Base-by-base conservation (phyloP, 1,140 invertebrate genomes). In the Bombus difficillimus region DNA sequence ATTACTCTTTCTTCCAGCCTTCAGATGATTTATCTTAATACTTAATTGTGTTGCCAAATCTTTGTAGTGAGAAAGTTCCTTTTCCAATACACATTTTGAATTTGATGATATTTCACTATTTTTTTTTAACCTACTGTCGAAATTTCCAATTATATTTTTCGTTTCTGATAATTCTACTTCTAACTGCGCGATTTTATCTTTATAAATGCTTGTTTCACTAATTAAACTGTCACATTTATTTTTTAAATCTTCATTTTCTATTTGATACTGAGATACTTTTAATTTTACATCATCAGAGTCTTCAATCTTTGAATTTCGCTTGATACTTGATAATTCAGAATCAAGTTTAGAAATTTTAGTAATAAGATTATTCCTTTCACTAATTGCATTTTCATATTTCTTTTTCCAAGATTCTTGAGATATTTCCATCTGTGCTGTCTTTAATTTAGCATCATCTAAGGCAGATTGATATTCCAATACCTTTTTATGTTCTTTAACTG, bases 391-490 rank as follows among this genome's bases (percentile, higher is more conserved):
- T n/a, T 94, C 93, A 37, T 92, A 93, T 86, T 94, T 95, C 53
- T 93, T 92, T 37, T 92, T 93, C 89, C 92, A 92, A 0, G 92
- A 91, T 81, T 94, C 94, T 53, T 93, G 90, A 13, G 90, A 90
- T 9, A 95, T 94, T 81, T 95, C 94, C 43, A 92, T 90, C 77
- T 94, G 93, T 4, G 94, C 94, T 22, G 94, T 92, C 90, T 93
- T 94, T 32, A 95, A 85, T 90, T 89, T 94, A 12, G 90, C 79
- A 59, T 92, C 90, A 39, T 94, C 91, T 25, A 94, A 88, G 76
- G 94, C 90, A 1, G 75, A 86, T 81, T 94, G 93, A 73, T 93
- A 87, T 32, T 94, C 93, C 0, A 90, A 88, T 57, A 93, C 87
- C 59, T 93, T 93, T 80, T 86, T 88, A 47, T 93, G 92, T 32